Conservation (phyloP, 2,797 vertebrate genomes). For the Cyclopterus lumpus region DNA sequence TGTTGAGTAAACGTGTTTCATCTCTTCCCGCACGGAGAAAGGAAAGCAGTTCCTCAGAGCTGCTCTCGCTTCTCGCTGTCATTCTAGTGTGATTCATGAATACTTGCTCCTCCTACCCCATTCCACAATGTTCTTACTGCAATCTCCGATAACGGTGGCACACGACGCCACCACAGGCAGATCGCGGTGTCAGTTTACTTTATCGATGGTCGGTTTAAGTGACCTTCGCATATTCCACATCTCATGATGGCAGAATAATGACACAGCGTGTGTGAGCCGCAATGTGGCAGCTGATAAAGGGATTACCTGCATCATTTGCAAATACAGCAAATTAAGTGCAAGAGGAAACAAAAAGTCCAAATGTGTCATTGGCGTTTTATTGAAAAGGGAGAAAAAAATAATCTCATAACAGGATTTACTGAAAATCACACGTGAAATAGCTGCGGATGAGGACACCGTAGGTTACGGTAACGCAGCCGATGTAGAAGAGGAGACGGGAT, state of each 20-base stretch:
- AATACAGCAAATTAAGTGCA: background rate
- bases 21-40: background rate
- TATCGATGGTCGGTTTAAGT: constrained; percentile 6
- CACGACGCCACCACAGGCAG: background rate
- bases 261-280: background rate
- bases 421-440: constrained; percentile 1
- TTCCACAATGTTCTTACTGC: background rate
- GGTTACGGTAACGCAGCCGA: background rate
- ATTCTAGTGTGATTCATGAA: background rate
- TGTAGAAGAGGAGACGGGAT: background rate
- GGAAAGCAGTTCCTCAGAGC: background rate
- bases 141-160: background rate
- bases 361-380: background rate
- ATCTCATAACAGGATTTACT: background rate
- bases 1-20: background rate
- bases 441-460: constrained; percentile 2
- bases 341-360: constrained; percentile 8
- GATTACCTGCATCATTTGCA: background rate
- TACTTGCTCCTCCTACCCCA: background rate
- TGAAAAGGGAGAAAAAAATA: background rate
- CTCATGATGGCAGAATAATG: background rate
- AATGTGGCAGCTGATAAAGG: constrained; percentile 1
- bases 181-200: background rate
- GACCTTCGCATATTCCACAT: background rate
- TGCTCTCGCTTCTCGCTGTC: background rate